Evolutionary conservation across 2,888 invertebrate genomes (phyloP).

Genomic region (Cheilosia vernalis): DNA sequence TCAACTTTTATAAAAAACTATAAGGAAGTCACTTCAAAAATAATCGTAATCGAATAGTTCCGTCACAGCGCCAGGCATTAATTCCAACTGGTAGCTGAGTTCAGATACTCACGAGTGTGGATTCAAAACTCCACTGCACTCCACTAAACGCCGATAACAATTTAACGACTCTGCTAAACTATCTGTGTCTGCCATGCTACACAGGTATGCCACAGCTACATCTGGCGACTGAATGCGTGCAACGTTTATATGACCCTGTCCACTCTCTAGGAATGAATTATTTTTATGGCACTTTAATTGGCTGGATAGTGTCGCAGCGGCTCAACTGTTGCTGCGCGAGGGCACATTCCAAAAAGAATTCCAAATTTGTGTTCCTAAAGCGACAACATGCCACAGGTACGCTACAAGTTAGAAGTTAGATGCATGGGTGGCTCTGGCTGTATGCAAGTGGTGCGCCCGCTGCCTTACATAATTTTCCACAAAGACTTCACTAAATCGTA

Average conservation of each 20-base stretch:
- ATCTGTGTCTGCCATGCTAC: not conserved
- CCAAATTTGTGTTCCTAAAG: constrained; percentile 28
- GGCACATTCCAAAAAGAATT: constrained; percentile 59
- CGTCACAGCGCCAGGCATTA: not conserved
- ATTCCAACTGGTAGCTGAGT: constrained; percentile 26
- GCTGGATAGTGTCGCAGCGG: constrained; percentile 29
- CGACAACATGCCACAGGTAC: constrained; percentile 56
- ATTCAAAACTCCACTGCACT: not conserved
- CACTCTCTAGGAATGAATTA: constrained; percentile 67
- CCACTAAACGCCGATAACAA: constrained; percentile 28
- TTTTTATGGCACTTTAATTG: constrained; percentile 73
- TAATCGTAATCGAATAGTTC: constrained; percentile 18
- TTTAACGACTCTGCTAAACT: constrained; percentile 41
- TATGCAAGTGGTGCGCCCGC: constrained; percentile 41
- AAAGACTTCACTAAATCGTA: constrained; percentile 50
- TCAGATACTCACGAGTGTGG: not conserved
- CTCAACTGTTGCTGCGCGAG: constrained; percentile 44
- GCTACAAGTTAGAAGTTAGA: not conserved
- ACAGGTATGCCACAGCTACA: not conserved
- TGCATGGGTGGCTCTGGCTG: constrained; percentile 34
- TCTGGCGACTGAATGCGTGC: constrained; percentile 7
- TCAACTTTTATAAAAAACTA: no score
- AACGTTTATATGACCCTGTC: constrained; percentile 64
- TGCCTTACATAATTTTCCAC: constrained; percentile 53
- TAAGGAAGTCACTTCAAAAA: no score